phyloP scores from a whole-genome alignment of 2,797 vertebrate species.

The Tolypeutes matacus region DNA sequence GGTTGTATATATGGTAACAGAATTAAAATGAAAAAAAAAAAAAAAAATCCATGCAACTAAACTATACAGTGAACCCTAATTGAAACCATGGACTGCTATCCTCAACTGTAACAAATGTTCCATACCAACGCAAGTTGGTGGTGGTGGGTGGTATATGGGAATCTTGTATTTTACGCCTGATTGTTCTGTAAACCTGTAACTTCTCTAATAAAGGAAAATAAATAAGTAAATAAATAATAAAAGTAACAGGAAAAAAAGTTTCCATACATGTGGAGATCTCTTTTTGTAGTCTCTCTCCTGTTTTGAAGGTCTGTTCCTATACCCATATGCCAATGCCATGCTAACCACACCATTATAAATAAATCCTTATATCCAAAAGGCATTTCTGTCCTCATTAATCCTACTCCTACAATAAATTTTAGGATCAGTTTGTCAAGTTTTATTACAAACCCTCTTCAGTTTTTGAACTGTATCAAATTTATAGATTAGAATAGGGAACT shows the following conservation, averaged over 20 bases:
- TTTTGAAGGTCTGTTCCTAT: not conserved
- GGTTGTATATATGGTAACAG: too few relatives aligned
- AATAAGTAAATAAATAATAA: too few relatives aligned
- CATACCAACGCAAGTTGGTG: too few relatives aligned
- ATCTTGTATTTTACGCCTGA: too few relatives aligned
- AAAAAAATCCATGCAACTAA: too few relatives aligned
- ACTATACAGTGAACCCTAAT: too few relatives aligned
- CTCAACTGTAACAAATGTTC: too few relatives aligned
- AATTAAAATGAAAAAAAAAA: too few relatives aligned
- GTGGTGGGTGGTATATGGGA: too few relatives aligned
- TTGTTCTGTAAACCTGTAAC: too few relatives aligned
- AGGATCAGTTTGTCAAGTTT: constrained; percentile 19
- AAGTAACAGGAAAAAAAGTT: not conserved
- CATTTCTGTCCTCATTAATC: not conserved
- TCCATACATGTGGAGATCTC: not conserved
- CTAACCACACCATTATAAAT: not conserved
- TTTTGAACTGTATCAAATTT: constrained; percentile 32
- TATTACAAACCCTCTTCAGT: not conserved
- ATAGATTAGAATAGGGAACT: constrained; percentile 31
- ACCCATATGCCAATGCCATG: not conserved
- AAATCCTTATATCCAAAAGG: not conserved
- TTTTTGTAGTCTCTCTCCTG: not conserved
- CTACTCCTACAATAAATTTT: not conserved
- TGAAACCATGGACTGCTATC: too few relatives aligned
- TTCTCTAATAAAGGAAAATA: too few relatives aligned